Evolutionary conservation across 2,888 invertebrate species (phyloP), one percentile per base, ranked within the genome.

Genomic region (Cosmia pyralina): DNA sequence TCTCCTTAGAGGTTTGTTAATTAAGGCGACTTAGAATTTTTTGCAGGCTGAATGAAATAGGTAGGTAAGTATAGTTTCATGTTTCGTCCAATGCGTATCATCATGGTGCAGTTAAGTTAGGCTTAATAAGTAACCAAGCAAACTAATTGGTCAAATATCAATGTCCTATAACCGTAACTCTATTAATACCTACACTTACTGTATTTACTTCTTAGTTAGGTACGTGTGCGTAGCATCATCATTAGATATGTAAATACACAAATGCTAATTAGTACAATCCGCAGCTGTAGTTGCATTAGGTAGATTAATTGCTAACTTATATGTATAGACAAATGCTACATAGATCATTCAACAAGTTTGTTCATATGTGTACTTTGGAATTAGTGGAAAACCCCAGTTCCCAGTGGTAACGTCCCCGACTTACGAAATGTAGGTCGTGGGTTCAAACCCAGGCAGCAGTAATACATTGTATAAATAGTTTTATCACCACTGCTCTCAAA

Each of bases 211-310:
- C 1, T 48, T 46, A 66, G 17, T 13, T 64, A 28, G 3, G 2
- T 28, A 59, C 58, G 65, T 60, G n/a, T 50, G 22, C 28, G 0
- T 59, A 28, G 0, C 28, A 53, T 62, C 58, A 66, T 71, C 69
- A 82, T 82, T 77, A 77, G 68, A 59, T 69, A 82, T 82, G 85
- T 82, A 82, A 84, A 84, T 84, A 81, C 60, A 75, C 71, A 59
- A 44, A 69, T 66, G 72, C 75, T 82, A 82, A 84, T 84, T 82
- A 79, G 65, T 72, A 68, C 75, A 79, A 79, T 75, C 73, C 44
- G 59, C 59, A 64, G 59, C 34, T 69, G 60, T 66, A 76, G 60
- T 53, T 62, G 62, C 67, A 73, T 77, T 34, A 11, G 46, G 34
- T 68, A 57, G n/a, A 74, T 62, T 55, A 46, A 69, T 63, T 44